phyloP scores from a whole-genome alignment of 1,140 invertebrate species.

The Arctopsyche grandis region DNA sequence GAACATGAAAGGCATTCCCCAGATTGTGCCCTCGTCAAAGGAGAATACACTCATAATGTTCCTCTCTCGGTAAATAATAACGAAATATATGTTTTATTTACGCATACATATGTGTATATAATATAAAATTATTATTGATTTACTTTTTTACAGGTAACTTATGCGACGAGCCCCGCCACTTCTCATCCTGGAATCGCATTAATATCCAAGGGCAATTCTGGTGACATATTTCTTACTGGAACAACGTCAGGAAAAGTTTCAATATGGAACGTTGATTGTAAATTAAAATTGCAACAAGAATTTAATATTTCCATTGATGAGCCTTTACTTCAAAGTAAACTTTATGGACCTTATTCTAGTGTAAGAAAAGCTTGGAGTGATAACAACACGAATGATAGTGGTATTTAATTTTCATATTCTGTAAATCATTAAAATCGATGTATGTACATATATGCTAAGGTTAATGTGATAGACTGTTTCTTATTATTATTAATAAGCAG shows the following conservation, averaged over 20 bases:
- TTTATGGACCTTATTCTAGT: slow-evolving; percentile 51
- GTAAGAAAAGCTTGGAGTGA: slow-evolving; percentile 61
- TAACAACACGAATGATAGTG: slow-evolving; percentile 61
- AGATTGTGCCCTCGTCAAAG: slow-evolving; percentile 90
- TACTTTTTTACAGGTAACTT: slow-evolving; percentile 70
- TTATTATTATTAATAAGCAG: no score
- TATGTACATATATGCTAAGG: no score
- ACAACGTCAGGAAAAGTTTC: slow-evolving; percentile 66
- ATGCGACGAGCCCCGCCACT: slow-evolving; percentile 85
- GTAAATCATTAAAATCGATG: slow-evolving; percentile 8
- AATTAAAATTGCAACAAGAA: slow-evolving; percentile 70
- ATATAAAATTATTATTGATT: neutral
- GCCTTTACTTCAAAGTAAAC: slow-evolving; percentile 47
- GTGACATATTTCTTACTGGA: slow-evolving; percentile 78
- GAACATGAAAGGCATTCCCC: slow-evolving; percentile 95
- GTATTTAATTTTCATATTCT: slow-evolving; percentile 57
- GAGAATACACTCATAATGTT: slow-evolving; percentile 95
- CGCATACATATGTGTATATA: no score
- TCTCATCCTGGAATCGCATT: slow-evolving; percentile 65
- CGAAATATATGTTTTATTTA: no score
- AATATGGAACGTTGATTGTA: slow-evolving; percentile 79
- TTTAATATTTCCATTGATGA: slow-evolving; percentile 46
- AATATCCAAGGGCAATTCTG: slow-evolving; percentile 70
- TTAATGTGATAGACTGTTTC: no score
- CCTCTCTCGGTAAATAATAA: slow-evolving; percentile 74